phyloP scores from a whole-genome alignment of 2,113 vertebrate genomes.

The Balaenoptera acutorostrata region DNA sequence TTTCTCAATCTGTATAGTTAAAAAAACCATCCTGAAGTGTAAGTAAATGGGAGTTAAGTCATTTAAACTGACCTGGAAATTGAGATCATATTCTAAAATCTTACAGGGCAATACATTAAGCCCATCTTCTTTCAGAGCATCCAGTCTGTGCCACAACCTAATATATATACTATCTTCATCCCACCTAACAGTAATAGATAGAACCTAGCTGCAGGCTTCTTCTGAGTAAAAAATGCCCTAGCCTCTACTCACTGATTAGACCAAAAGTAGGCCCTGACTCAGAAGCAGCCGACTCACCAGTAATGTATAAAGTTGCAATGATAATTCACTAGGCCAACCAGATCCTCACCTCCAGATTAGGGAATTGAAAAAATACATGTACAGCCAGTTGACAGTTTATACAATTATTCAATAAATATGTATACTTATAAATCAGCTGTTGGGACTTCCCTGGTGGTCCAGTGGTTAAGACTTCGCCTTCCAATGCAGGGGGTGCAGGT shows the following conservation, averaged over 20 bases:
- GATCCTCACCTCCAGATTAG: neutral
- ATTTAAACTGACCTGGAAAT: neutral
- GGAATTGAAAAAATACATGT: neutral
- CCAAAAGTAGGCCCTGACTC: neutral
- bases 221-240: neutral
- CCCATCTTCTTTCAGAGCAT: neutral
- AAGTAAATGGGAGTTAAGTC: neutral
- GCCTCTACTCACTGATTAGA: neutral
- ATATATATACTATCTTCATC: neutral
- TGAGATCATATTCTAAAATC: neutral
- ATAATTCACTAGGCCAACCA: neutral
- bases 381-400: neutral
- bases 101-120: neutral
- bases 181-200: neutral
- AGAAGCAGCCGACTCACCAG: neutral
- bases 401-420: neutral
- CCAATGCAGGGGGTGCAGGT: too few species aligned
- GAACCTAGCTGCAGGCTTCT: neutral
- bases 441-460: too few species aligned
- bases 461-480: too few species aligned
- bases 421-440: neutral
- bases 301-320: neutral
- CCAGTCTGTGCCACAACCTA: neutral
- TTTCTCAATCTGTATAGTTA: neutral
- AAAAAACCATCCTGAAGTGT: neutral